A percentile compares a stretch with the other conserved stretches of the same genome.
These are phyloP conservation scores for Leptopilina boulardi DNA, from an alignment of 1,140 invertebrate genomes.

Conservation along the genomic window DNA sequence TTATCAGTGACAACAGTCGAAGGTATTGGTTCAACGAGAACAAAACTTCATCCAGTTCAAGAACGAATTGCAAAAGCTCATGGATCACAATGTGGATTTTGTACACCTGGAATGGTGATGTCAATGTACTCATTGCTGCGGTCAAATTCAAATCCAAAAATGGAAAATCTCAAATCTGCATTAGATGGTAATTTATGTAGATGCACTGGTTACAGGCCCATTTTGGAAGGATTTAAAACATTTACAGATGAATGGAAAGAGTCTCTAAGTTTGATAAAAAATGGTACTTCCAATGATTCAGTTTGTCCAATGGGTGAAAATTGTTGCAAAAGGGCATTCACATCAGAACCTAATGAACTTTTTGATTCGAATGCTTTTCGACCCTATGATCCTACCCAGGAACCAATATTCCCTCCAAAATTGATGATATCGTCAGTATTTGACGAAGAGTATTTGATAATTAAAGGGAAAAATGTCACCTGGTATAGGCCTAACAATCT, in stretches of 20 bases:
- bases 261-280: constrained; percentile 43
- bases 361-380: constrained; percentile 84
- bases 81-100: constrained; percentile 94
- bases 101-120: constrained; percentile 95
- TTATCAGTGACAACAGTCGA: constrained; percentile 92
- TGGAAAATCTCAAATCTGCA: constrained; percentile 86
- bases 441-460: constrained; percentile 81
- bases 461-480: constrained; percentile 82
- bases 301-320: constrained; percentile 78
- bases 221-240: constrained; percentile 90
- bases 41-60: constrained; percentile 88
- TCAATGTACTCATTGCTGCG: constrained; percentile 92
- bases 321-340: constrained; percentile 76
- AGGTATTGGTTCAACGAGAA: constrained; percentile 86
- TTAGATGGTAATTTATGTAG: constrained; percentile 91
- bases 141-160: constrained; percentile 79
- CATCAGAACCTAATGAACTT: constrained; percentile 73
- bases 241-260: constrained; percentile 87
- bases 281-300: constrained; percentile 59
- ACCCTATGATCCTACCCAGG: constrained; percentile 89
- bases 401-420: constrained; percentile 96
- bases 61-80: constrained; percentile 91
- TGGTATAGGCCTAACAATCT: constrained; percentile 90
- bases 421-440: constrained; percentile 81
- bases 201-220: constrained; percentile 93